These are phyloP conservation scores for Hucho hucho DNA, from an alignment of 2,113 vertebrate genomes.

Conservation along the genomic window DNA sequence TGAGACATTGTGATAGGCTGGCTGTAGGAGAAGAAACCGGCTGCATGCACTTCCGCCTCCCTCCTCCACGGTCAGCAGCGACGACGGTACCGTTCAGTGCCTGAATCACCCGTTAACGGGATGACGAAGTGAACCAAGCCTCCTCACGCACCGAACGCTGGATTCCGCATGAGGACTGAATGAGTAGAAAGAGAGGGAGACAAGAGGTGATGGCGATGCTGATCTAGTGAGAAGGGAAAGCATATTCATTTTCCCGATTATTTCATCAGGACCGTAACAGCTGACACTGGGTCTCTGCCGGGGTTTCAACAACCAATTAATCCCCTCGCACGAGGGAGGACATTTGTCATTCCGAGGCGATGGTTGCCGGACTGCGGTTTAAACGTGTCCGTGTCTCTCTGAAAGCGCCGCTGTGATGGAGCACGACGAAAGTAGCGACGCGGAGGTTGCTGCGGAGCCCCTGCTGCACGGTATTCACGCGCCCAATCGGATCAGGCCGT, in stretches of 20 bases:
- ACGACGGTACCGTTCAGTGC: neutral
- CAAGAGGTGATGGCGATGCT: neutral
- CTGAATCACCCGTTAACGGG: constrained; percentile 5
- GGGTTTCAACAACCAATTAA: neutral
- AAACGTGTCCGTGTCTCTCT: constrained; percentile 25
- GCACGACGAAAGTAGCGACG: constrained; percentile 54
- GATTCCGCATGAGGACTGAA: constrained; percentile 6
- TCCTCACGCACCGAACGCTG: constrained; percentile 4
- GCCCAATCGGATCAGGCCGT: constrained; percentile 81
- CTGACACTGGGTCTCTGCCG: neutral
- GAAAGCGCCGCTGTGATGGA: constrained; percentile 60
- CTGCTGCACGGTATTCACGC: constrained; percentile 74
- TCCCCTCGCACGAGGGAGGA: neutral
- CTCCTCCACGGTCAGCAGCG: neutral
- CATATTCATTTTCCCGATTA: neutral
- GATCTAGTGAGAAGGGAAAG: neutral
- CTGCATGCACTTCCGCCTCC: constrained; percentile 1
- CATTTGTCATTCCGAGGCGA: neutral
- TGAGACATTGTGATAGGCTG: too few species aligned
- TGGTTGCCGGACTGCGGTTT: constrained; percentile 8
- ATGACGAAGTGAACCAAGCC: constrained; percentile 33
- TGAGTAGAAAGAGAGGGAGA: neutral
- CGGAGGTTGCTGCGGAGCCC: constrained; percentile 64
- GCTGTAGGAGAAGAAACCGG: neutral
- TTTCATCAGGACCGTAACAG: neutral